These are phyloP conservation scores for Rhinichthys osculus DNA, from an alignment of 2,797 vertebrate species.

Conservation along the genomic window DNA sequence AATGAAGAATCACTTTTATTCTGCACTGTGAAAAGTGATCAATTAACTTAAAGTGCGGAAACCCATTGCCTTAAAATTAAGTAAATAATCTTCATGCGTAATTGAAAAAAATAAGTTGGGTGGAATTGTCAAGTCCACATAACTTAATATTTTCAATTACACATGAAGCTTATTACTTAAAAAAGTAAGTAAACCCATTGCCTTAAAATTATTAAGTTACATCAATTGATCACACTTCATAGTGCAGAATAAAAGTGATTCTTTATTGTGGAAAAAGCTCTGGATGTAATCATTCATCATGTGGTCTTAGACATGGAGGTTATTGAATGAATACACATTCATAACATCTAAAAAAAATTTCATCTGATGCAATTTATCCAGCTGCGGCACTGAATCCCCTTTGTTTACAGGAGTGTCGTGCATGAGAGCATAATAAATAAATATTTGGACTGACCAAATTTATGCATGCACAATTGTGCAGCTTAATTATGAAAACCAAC, in stretches of 20 bases:
- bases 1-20: background rate
- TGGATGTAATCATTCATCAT: constrained; percentile 7
- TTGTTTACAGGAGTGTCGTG: background rate
- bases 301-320: background rate
- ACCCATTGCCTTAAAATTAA: too few relatives aligned
- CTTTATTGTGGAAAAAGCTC: background rate
- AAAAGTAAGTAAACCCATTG: too few relatives aligned
- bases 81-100: too few relatives aligned
- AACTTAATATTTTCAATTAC: too few relatives aligned
- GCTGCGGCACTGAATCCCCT: background rate
- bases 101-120: too few relatives aligned
- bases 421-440: background rate
- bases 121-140: too few relatives aligned
- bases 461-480: background rate
- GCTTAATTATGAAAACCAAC: background rate
- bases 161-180: too few relatives aligned
- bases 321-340: background rate
- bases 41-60: too few relatives aligned
- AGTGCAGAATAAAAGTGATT: background rate
- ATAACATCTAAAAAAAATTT: constrained; percentile 29
- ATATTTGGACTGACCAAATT: background rate
- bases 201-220: too few relatives aligned
- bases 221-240: too few relatives aligned
- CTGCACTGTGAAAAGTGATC: too few relatives aligned
- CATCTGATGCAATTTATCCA: constrained; percentile 24